phyloP scores from a whole-genome alignment of 2,797 vertebrate genomes.

The Gambusia yucatana region DNA sequence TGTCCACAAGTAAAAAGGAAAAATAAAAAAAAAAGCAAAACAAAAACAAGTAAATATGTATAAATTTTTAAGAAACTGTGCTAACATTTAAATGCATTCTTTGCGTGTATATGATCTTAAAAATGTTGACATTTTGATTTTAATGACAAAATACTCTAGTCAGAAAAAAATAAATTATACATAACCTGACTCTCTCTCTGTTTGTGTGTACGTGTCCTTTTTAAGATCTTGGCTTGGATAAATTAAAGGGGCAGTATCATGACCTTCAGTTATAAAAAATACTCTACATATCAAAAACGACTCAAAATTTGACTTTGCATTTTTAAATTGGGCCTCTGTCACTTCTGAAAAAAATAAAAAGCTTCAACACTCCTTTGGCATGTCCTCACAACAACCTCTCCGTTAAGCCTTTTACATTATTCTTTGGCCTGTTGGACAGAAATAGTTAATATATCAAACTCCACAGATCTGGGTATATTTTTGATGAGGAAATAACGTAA shows the following conservation, averaged over 20 bases:
- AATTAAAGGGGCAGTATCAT: background rate
- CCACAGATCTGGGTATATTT: no score
- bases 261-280: no score
- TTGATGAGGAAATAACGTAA: no score
- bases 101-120: conserved; percentile 96
- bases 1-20: conserved; percentile 72
- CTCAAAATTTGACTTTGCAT: no score
- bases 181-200: conserved; percentile 67
- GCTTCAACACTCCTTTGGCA: no score
- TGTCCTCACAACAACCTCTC: no score
- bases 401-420: no score
- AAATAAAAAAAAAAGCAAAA: conserved; percentile 63
- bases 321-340: no score
- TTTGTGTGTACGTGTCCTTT: background rate
- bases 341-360: no score
- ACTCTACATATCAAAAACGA: no score
- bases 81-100: conserved; percentile 92
- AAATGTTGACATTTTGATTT: conserved; percentile 94
- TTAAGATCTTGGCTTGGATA: background rate
- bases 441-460: no score
- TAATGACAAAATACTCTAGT: conserved; percentile 86
- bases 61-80: conserved; percentile 93
- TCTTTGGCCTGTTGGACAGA: no score
- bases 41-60: conserved; percentile 92
- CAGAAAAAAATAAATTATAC: conserved; percentile 82